Conservation (phyloP, 2,797 vertebrate species). For the Pseudopleuronectes americanus region DNA sequence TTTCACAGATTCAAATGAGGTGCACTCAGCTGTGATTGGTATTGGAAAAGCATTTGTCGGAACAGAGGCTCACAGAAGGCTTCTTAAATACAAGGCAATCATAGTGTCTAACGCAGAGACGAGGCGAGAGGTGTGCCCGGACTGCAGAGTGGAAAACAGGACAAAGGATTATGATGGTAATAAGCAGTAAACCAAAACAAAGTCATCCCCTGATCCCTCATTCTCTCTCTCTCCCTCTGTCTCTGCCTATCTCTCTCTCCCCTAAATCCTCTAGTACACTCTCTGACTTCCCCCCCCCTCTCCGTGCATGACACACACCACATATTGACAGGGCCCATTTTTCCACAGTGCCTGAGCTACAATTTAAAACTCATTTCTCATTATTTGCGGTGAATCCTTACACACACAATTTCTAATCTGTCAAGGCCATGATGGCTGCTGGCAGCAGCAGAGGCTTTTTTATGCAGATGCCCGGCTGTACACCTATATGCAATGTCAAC, state of each 20-base stretch:
- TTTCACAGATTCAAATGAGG: conserved; percentile 89
- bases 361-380: conserved; percentile 86
- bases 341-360: conserved; percentile 76
- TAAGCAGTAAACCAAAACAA: conserved; percentile 88
- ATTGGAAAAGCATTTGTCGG: conserved; percentile 88
- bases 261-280: conserved; percentile 71
- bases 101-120: conserved; percentile 78
- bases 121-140: conserved; percentile 81
- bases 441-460: conserved; percentile 65
- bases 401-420: conserved; percentile 83
- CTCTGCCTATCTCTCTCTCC: conserved; percentile 61
- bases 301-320: conserved; percentile 66
- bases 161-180: conserved; percentile 87
- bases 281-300: conserved; percentile 27
- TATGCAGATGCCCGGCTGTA: conserved; percentile 74
- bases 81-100: conserved; percentile 88
- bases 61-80: conserved; percentile 83
- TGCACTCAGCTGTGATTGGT: conserved; percentile 86
- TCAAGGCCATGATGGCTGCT: conserved; percentile 71
- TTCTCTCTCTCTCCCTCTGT: conserved; percentile 66
- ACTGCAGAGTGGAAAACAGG: conserved; percentile 81
- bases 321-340: conserved; percentile 80
- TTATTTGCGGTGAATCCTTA: conserved; percentile 82
- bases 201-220: conserved; percentile 83
- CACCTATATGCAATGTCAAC: conserved; percentile 81